These are phyloP conservation scores for Clarias macrocephalus DNA, from an alignment of 2,113 vertebrate species.

Conservation along the genomic window DNA sequence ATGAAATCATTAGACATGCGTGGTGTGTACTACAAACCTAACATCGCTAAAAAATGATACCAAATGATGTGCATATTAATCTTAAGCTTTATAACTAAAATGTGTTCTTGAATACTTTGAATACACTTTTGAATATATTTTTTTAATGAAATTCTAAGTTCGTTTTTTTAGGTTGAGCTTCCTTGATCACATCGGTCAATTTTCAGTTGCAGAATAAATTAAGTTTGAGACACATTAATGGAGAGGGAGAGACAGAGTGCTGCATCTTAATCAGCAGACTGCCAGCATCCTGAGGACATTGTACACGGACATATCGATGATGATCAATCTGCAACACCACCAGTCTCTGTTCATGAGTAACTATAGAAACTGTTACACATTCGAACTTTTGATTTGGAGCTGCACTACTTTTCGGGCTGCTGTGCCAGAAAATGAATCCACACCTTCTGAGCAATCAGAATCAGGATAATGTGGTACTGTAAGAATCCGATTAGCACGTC, in stretches of 20 bases:
- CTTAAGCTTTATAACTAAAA: neutral
- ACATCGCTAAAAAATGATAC: neutral
- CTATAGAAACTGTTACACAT: neutral
- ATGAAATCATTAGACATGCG: neutral
- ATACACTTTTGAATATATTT: neutral
- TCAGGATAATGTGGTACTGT: neutral
- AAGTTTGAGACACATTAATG: neutral
- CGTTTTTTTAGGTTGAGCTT: neutral
- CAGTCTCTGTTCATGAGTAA: neutral
- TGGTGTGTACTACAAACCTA: neutral
- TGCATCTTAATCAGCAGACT: constrained; percentile 42
- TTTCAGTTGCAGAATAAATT: constrained; percentile 32
- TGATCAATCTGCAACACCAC: neutral
- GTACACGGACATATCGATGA: neutral
- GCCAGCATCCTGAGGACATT: constrained; percentile 27
- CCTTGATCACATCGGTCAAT: neutral
- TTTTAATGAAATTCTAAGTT: neutral
- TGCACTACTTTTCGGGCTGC: neutral
- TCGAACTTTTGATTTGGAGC: neutral
- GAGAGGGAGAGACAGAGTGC: constrained; percentile 12
- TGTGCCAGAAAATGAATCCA: neutral
- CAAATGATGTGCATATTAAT: neutral
- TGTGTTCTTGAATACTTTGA: no score
- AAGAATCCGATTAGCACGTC: neutral
- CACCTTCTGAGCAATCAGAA: neutral